These are phyloP conservation scores for Rhabdophis nuchalis DNA, from an alignment of 2,797 vertebrate genomes.

Conservation along the genomic window DNA sequence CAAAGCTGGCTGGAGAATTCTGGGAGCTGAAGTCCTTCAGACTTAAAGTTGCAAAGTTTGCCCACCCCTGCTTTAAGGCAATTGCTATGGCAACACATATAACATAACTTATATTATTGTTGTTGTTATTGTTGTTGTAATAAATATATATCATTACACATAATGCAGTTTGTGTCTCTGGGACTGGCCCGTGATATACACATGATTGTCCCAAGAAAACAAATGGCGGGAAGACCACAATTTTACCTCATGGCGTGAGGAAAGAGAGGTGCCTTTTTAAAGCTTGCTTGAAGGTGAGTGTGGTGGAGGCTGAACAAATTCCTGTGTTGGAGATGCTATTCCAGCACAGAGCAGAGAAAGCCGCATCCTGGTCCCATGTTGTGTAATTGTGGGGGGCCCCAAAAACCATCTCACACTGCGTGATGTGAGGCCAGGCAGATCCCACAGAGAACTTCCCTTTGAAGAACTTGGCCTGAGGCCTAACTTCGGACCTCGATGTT, in stretches of 20 bases:
- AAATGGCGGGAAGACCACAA: not conserved
- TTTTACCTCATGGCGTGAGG: not conserved
- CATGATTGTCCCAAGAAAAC: not conserved
- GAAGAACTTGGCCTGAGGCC: not conserved
- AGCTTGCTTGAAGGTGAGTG: not conserved
- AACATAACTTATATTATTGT: not conserved
- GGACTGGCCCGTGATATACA: not conserved
- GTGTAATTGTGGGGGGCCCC: not conserved
- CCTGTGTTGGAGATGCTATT: not conserved
- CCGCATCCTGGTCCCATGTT: not conserved
- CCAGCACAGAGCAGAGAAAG: not conserved
- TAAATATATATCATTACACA: not conserved
- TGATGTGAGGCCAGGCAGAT: not conserved
- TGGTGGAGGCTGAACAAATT: not conserved
- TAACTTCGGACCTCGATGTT: not conserved
- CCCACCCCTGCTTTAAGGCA: not conserved
- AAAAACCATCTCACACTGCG: not conserved
- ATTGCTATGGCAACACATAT: not conserved
- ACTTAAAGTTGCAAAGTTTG: too few relatives aligned
- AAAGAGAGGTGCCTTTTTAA: not conserved
- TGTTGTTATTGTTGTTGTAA: not conserved
- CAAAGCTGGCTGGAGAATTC: too few relatives aligned
- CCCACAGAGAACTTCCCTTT: not conserved
- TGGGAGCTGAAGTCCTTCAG: too few relatives aligned
- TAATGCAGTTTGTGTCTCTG: not conserved